Evolutionary conservation across 1,140 invertebrate genomes (phyloP), one percentile per base, ranked within the genome.

Genomic region (Zaprionus ornatus): DNA sequence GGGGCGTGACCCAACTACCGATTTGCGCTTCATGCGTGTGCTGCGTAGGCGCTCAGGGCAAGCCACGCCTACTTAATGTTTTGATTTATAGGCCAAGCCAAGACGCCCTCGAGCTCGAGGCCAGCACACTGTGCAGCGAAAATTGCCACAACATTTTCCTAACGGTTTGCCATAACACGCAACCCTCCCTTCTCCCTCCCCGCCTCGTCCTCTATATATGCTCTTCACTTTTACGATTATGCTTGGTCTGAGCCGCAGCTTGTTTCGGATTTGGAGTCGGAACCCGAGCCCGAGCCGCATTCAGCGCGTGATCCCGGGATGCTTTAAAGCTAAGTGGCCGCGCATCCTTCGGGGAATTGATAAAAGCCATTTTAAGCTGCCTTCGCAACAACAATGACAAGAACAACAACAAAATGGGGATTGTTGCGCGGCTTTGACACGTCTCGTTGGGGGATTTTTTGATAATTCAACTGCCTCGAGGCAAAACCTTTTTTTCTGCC

Each of bases 31-130:
- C 4, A 13, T 50, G 7, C 42, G 42, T 48, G 42, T 48, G 17
- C 42, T 48, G 45, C 40, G 40, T 71, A 42, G 56, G 79, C 66
- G 77, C 65, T 42, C 42, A 13, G 1, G 3, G 4, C 52, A 15
- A 21, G 73, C 59, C 75, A 82, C 85, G 85, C 81, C 85, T 79
- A 69, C n/a, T 90, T 90, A 90, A 90, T 90, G 85, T 66, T 85
- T 90, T 90, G 85, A 90, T 90, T 90, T 90, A 90, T 90, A 52
- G 62, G 40, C 83, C 60, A 74, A 69, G 62, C 68, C 40, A 45
- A 73, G 72, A 82, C 66, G 81, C 77, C 68, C 52, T 60, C 32
- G 40, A 32, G 37, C 37, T 40, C 37, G 37, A 40, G 37, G 37
- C 37, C 2, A 57, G 65, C 50, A 55, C 54, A 55, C 57, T 37